A percentile compares a stretch with the other conserved stretches of the same genome.
These are phyloP conservation scores for Cynodonichthys magdalenae DNA, from an alignment of 2,797 vertebrate species.

Conservation along the genomic window DNA sequence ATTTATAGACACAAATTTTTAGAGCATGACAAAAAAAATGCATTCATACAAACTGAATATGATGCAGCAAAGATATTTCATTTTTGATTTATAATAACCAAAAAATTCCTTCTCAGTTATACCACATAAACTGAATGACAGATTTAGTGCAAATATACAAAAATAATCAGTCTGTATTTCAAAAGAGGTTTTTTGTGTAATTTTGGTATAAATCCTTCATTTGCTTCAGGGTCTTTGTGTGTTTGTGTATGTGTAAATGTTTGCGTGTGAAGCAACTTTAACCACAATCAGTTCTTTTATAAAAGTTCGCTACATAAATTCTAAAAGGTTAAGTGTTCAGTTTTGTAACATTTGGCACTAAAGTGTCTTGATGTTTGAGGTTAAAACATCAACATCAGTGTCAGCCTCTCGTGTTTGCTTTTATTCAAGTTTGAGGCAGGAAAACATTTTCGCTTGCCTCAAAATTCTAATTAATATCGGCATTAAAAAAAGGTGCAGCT, in stretches of 20 bases:
- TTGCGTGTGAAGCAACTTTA: not conserved
- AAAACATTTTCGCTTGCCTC: not conserved
- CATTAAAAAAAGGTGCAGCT: slow-evolving; percentile 23
- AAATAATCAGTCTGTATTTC: not conserved
- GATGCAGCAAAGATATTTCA: not conserved
- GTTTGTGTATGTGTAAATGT: too few relatives aligned
- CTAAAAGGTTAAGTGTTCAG: slow-evolving; percentile 13
- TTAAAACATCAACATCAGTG: slow-evolving; percentile 5
- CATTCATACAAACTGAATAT: not conserved
- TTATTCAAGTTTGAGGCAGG: not conserved
- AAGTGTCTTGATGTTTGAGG: slow-evolving; percentile 14
- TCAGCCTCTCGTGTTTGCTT: not conserved
- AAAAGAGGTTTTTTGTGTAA: too few relatives aligned
- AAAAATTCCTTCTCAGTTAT: not conserved
- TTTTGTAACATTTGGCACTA: not conserved
- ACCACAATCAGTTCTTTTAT: not conserved
- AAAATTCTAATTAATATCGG: slow-evolving; percentile 27
- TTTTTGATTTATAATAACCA: too few relatives aligned
- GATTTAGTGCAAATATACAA: not conserved
- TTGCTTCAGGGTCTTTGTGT: not conserved
- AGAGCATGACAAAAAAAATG: not conserved
- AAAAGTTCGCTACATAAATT: not conserved
- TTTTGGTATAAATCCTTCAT: slow-evolving; percentile 1
- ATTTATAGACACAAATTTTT: not conserved
- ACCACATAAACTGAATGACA: not conserved